These are phyloP conservation scores for Enteromius anoplus DNA, from an alignment of 2,797 vertebrate genomes.

Conservation along the genomic window DNA sequence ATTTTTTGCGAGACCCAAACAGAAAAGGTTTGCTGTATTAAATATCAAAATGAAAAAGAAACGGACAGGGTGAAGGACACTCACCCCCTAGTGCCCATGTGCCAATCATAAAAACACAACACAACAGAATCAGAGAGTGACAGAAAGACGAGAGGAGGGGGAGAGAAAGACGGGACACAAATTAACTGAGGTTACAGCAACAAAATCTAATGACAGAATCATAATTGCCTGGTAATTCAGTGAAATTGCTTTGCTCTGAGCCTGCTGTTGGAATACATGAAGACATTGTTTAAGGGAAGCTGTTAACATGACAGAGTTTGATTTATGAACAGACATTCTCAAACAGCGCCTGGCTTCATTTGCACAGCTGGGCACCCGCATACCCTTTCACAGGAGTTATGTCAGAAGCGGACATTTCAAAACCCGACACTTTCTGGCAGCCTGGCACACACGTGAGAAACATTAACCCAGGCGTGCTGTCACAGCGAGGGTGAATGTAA, in stretches of 20 bases:
- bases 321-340: constrained; percentile 77
- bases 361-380: constrained; percentile 75
- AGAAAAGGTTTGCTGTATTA: background rate
- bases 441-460: constrained; percentile 32
- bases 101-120: constrained; percentile 61
- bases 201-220: constrained; percentile 78
- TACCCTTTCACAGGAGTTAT: constrained; percentile 59
- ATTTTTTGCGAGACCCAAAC: background rate
- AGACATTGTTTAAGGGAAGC: constrained; percentile 78
- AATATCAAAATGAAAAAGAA: constrained; percentile 16
- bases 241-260: constrained; percentile 72
- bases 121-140: constrained; percentile 58
- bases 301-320: constrained; percentile 80
- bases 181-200: constrained; percentile 82
- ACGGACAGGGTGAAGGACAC: constrained; percentile 50
- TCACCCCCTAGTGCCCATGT: constrained; percentile 77
- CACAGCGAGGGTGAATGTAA: constrained; percentile 16
- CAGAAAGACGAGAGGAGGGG: constrained; percentile 29
- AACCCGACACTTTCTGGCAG: constrained; percentile 38
- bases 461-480: constrained; percentile 25
- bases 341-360: constrained; percentile 69
- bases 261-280: constrained; percentile 68
- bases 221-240: constrained; percentile 80
- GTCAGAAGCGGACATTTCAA: constrained; percentile 55
- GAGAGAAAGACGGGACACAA: constrained; percentile 65